Percentiles rank a stretch among this genome's conserved stretches.
Conservation (phyloP, 1,140 invertebrate genomes). For the Metopolophium dirhodum region DNA sequence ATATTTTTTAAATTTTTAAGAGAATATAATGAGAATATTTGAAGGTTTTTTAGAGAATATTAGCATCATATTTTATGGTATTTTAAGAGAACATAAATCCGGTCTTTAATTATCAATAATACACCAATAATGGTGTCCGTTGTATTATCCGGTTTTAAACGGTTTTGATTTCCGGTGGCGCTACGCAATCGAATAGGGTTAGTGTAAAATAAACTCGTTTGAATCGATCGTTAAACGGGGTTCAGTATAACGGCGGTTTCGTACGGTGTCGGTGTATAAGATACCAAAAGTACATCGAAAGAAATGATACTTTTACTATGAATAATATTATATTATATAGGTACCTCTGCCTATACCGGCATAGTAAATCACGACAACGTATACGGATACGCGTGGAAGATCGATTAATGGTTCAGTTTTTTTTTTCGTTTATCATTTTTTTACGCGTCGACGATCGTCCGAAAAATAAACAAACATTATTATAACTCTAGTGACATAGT, state of each 20-base stretch:
- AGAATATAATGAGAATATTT: too few relatives aligned
- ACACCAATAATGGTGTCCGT: background rate
- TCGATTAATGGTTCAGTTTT: background rate
- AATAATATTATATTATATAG: background rate
- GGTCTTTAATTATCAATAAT: background rate
- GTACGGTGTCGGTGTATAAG: background rate
- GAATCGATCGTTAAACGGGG: background rate
- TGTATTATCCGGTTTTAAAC: background rate
- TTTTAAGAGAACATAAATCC: too few relatives aligned
- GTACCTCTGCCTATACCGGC: background rate
- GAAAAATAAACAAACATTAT: background rate
- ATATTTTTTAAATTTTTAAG: too few relatives aligned
- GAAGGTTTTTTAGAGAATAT: too few relatives aligned
- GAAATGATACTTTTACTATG: background rate
- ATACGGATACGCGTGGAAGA: background rate
- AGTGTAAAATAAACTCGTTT: background rate
- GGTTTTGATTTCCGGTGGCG: background rate
- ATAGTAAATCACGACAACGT: slow-evolving; percentile 2
- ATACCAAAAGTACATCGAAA: background rate
- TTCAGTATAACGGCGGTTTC: background rate
- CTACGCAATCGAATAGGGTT: background rate
- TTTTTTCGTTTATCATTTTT: background rate
- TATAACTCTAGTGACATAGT: slow-evolving; percentile 38
- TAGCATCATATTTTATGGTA: too few relatives aligned
- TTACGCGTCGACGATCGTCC: background rate